These are phyloP conservation scores for Tipula helvola DNA, from an alignment of 2,888 invertebrate species.

Conservation along the genomic window DNA sequence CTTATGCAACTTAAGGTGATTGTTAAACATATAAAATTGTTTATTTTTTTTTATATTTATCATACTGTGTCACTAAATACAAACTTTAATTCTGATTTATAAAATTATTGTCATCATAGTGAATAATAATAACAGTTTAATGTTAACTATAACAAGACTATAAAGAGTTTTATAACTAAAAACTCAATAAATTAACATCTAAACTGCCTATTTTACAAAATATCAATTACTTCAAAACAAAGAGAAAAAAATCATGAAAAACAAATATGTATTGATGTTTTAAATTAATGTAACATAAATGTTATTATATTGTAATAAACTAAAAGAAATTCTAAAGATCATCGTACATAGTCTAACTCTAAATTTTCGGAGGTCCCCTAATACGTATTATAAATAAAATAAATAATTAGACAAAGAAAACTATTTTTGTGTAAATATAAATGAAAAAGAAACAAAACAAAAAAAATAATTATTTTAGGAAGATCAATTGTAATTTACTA, in stretches of 20 bases:
- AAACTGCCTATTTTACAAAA: background rate
- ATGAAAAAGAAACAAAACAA: background rate
- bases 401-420: background rate
- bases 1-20: background rate
- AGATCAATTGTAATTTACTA: background rate
- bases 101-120: background rate
- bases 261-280: background rate
- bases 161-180: background rate
- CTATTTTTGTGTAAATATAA: constrained; percentile 4
- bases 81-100: background rate
- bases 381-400: background rate
- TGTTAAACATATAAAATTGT: background rate
- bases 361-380: background rate
- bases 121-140: background rate
- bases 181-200: background rate
- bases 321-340: background rate
- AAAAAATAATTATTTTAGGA: background rate
- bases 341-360: background rate
- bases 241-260: background rate
- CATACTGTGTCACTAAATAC: background rate
- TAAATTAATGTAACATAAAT: background rate
- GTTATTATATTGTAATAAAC: background rate
- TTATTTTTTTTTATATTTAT: background rate
- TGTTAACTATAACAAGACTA: background rate
- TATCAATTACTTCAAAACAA: background rate